These are phyloP conservation scores for Drosophila phalerata DNA, from an alignment of 2,888 invertebrate species.

Conservation along the genomic window DNA sequence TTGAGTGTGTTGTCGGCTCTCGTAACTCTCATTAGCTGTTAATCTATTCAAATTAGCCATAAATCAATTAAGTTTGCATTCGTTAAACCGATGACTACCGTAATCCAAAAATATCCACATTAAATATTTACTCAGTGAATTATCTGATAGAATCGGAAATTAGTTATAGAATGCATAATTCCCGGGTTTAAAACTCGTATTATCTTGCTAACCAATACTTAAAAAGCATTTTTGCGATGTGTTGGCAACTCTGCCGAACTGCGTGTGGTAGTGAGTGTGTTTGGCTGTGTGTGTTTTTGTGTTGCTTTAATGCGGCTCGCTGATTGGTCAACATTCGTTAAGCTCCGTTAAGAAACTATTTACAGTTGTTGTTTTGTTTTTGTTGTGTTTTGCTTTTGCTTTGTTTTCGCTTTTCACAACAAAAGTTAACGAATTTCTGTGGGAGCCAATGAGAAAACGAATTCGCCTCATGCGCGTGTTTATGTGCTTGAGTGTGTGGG, in stretches of 20 bases:
- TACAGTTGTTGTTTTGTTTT: conserved; percentile 50
- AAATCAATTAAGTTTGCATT: conserved; percentile 66
- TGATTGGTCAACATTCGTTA: conserved; percentile 66
- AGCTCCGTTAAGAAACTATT: conserved; percentile 72
- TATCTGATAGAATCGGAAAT: conserved; percentile 43
- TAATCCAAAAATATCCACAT: conserved; percentile 25
- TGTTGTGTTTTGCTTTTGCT: conserved; percentile 43
- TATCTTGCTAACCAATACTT: conserved; percentile 14
- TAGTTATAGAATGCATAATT: conserved; percentile 30
- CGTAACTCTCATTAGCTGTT: conserved; percentile 63
- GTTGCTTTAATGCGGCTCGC: conserved; percentile 36
- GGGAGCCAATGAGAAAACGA: conserved; percentile 56
- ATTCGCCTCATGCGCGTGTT: conserved; percentile 24
- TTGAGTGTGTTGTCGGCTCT: conserved; percentile 51
- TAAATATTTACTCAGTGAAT: conserved; percentile 15
- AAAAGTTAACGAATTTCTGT: conserved; percentile 44
- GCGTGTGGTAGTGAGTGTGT: conserved; percentile 9
- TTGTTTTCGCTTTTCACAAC: conserved; percentile 56
- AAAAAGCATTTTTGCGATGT: conserved; percentile 29
- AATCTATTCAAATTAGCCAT: conserved; percentile 73
- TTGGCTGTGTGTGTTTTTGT: conserved; percentile 20
- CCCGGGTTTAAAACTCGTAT: conserved; percentile 10
- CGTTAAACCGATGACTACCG: conserved; percentile 37
- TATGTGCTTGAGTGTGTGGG: conserved; percentile 10
- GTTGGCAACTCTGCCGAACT: conserved; percentile 67